These are phyloP conservation scores for Crambe crambe DNA, from an alignment of 37 sponge, comb jelly and placozoan species.

Conservation along the genomic window DNA sequence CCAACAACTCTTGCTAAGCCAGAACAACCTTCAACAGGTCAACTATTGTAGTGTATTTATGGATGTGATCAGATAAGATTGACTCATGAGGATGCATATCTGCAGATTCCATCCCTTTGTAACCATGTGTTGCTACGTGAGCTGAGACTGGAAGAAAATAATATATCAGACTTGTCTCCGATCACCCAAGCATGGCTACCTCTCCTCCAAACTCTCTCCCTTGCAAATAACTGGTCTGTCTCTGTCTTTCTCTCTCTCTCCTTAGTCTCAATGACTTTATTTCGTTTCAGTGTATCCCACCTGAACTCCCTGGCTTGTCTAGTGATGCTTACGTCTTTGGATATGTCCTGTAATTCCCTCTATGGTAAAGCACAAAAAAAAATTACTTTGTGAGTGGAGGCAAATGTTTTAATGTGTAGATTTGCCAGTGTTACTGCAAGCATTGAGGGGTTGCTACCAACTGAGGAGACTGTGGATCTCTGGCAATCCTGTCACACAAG, in stretches of 20 bases:
- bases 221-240: slow-evolving; percentile 70
- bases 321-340: slow-evolving; percentile 41
- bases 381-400: neutral
- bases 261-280: too few relatives aligned
- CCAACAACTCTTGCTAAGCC: slow-evolving; percentile 41
- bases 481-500: slow-evolving; percentile 58
- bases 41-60: too few relatives aligned
- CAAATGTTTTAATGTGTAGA: slow-evolving; percentile 12
- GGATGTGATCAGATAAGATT: too few relatives aligned
- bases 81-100: too few relatives aligned
- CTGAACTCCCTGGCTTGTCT: slow-evolving; percentile 41
- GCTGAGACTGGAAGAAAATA: slow-evolving; percentile 58
- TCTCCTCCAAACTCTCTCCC: slow-evolving; percentile 58
- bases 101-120: slow-evolving; percentile 29
- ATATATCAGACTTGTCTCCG: slow-evolving; percentile 37
- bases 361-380: slow-evolving; percentile 47
- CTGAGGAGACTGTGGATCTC: slow-evolving; percentile 16
- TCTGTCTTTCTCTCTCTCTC: too few relatives aligned
- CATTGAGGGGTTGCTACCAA: slow-evolving; percentile 42
- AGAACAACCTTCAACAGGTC: slow-evolving; percentile 69
- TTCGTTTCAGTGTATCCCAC: slow-evolving; percentile 33
- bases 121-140: slow-evolving; percentile 66
- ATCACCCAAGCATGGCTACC: slow-evolving; percentile 67
- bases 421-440: slow-evolving; percentile 51
- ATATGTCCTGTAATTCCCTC: slow-evolving; percentile 56